Conservation (phyloP, 2,113 vertebrate genomes). For the Geococcyx californianus region DNA sequence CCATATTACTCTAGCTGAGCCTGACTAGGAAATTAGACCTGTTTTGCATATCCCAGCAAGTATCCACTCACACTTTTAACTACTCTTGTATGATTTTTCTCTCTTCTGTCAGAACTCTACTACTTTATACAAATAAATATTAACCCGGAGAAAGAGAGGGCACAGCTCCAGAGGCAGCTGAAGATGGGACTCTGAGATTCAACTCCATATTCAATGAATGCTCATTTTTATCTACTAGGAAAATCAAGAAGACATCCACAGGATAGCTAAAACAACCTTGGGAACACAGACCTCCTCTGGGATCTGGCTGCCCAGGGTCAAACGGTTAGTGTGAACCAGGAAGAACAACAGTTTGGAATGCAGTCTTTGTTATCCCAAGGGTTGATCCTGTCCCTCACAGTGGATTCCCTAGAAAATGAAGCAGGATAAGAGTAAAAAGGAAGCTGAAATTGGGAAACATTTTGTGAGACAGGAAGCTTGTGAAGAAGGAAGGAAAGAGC, state of each 20-base stretch:
- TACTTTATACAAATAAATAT: background rate
- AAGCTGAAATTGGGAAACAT: background rate
- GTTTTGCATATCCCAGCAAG: background rate
- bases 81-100: background rate
- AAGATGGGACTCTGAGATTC: background rate
- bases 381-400: background rate
- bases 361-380: background rate
- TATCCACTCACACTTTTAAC: background rate
- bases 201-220: background rate
- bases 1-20: background rate
- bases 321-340: background rate
- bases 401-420: background rate
- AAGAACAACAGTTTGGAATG: background rate
- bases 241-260: background rate
- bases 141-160: background rate
- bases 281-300: background rate
- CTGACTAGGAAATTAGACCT: background rate
- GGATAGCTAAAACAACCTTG: rapidly evolving
- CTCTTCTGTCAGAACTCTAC: background rate
- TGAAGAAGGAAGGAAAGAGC: background rate
- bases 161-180: background rate
- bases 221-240: background rate
- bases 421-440: background rate
- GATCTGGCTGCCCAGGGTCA: background rate
- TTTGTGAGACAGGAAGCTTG: background rate